A percentile compares a stretch with the other conserved stretches of the same genome.
Evolutionary conservation across 92 coral and sea anemone genomes (phyloP).

Genomic region (Virgularia gustaviana): DNA sequence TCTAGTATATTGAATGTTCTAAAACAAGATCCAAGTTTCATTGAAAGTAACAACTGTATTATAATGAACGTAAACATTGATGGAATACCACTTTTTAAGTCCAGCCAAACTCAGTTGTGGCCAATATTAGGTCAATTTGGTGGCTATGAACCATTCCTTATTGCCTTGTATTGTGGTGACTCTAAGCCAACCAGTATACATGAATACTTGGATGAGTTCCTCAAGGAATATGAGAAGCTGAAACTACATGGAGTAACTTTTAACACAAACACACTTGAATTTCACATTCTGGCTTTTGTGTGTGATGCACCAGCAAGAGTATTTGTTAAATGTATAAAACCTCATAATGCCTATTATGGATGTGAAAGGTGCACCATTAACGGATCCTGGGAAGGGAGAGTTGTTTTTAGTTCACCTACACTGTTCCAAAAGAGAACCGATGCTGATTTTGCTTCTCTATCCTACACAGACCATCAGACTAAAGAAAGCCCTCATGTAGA

Average conservation of each 20-base stretch:
- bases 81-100: slow-evolving; percentile 3
- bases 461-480: background rate
- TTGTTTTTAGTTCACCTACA: background rate
- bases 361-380: slow-evolving; percentile 5
- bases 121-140: background rate
- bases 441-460: background rate
- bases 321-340: background rate
- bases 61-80: background rate
- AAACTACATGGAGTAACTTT: background rate
- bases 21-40: background rate
- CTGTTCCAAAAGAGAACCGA: background rate
- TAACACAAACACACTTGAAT: background rate
- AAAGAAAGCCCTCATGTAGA: background rate
- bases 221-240: background rate
- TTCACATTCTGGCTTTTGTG: background rate
- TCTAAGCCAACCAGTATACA: background rate
- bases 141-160: background rate
- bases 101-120: background rate
- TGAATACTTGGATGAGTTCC: background rate
- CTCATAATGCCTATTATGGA: background rate
- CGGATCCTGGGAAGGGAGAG: background rate
- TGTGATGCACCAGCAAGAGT: slow-evolving; percentile 7
- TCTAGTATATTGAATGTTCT: background rate
- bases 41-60: background rate
- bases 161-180: background rate